Evolutionary conservation across 2,888 invertebrate species (phyloP).

Genomic region (Crepidodera aurea): DNA sequence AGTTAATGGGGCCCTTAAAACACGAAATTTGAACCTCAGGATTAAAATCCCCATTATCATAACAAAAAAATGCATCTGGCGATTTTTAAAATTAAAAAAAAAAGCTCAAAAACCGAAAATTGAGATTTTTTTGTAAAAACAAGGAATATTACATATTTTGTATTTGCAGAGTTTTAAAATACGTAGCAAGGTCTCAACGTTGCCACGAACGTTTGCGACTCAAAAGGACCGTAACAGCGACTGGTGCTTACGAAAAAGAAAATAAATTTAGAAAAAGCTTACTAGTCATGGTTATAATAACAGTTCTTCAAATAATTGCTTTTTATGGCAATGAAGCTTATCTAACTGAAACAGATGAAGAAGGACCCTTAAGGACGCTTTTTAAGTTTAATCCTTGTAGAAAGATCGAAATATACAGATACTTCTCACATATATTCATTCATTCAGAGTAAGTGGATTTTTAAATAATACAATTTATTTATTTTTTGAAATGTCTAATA

Average conservation of each 20-base stretch:
- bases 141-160: too few relatives aligned
- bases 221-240: constrained; percentile 51
- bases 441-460: constrained; percentile 89
- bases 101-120: too few relatives aligned
- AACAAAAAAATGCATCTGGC: too few relatives aligned
- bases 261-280: constrained; percentile 92
- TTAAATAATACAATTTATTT: too few relatives aligned
- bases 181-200: constrained; percentile 7
- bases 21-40: too few relatives aligned
- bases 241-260: constrained; percentile 78
- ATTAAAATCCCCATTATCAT: too few relatives aligned
- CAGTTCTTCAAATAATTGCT: constrained; percentile 81
- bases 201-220: constrained; percentile 31
- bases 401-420: constrained; percentile 91
- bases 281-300: constrained; percentile 88
- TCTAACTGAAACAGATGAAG: not conserved
- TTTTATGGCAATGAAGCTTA: constrained; percentile 51
- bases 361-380: constrained; percentile 66
- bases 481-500: too few relatives aligned
- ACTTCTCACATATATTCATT: constrained; percentile 92
- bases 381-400: constrained; percentile 87
- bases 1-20: too few relatives aligned
- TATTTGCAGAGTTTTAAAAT: constrained; percentile 20
- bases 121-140: too few relatives aligned
- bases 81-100: too few relatives aligned